Evolutionary conservation across 2,888 invertebrate species (phyloP).

Genomic region (Sipunculus nudus): DNA sequence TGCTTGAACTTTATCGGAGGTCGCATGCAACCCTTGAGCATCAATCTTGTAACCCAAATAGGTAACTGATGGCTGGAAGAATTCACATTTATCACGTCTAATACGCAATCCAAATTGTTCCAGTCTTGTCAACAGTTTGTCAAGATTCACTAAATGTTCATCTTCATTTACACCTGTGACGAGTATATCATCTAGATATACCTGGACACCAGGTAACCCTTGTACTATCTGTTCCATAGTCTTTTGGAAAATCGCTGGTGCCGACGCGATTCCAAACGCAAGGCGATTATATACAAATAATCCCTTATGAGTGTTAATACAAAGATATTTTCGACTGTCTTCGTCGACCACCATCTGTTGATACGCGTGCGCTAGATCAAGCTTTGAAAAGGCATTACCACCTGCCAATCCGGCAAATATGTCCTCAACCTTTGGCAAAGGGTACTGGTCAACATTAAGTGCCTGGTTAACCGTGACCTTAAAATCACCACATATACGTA

Average conservation of each 20-base stretch:
- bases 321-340: neutral
- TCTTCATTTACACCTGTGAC: neutral
- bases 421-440: neutral
- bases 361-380: neutral
- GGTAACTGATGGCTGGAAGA: neutral
- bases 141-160: neutral
- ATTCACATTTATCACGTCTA: neutral
- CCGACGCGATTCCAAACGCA: neutral
- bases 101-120: neutral
- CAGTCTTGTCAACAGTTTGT: neutral
- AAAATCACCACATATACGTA: neutral
- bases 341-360: neutral
- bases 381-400: neutral
- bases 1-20: neutral
- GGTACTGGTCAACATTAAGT: neutral
- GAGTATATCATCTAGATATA: conserved; percentile 2
- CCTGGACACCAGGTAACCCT: neutral
- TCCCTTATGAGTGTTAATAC: neutral
- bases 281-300: neutral
- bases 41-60: conserved; percentile 2
- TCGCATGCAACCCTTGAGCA: neutral
- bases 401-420: neutral
- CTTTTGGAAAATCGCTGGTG: neutral
- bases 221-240: neutral
- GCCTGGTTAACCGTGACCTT: conserved; percentile 1